A percentile compares a stretch with the other conserved stretches of the same genome.
phyloP scores from a whole-genome alignment of 2,888 invertebrate species.

The Melanotus villosus region DNA sequence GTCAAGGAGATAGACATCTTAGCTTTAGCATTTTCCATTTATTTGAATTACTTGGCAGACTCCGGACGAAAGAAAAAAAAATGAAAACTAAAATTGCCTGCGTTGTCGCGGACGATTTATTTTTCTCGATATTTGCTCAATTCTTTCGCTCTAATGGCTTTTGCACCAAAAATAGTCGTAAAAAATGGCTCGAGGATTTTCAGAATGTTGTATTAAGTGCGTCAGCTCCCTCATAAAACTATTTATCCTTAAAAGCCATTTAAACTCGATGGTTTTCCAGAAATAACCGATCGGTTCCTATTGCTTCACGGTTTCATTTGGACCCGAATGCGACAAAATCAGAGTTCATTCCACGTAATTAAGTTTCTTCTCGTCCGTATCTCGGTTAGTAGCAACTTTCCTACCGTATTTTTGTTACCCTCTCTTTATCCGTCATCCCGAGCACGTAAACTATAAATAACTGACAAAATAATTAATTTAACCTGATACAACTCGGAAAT shows the following conservation, averaged over 20 bases:
- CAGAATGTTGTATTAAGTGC: not conserved
- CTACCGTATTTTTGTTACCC: slow-evolving; percentile 33
- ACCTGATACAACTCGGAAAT: slow-evolving; percentile 27
- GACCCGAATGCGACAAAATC: slow-evolving; percentile 44
- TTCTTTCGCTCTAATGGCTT: slow-evolving; percentile 20
- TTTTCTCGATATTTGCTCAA: slow-evolving; percentile 30
- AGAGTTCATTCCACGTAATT: slow-evolving; percentile 48
- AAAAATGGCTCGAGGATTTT: not conserved
- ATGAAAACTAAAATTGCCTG: slow-evolving; percentile 28
- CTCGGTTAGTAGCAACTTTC: slow-evolving; percentile 36
- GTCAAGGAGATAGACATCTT: slow-evolving; percentile 23
- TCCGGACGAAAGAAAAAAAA: slow-evolving; percentile 16
- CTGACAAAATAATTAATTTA: slow-evolving; percentile 47
- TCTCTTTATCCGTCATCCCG: slow-evolving; percentile 43
- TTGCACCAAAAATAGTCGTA: slow-evolving; percentile 10
- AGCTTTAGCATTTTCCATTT: slow-evolving; percentile 26
- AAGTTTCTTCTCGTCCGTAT: slow-evolving; percentile 42
- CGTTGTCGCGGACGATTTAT: slow-evolving; percentile 31
- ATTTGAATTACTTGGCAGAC: slow-evolving; percentile 36
- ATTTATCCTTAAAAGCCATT: too few relatives aligned
- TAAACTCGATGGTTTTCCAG: not conserved
- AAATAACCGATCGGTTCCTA: slow-evolving; percentile 23
- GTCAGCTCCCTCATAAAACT: too few relatives aligned
- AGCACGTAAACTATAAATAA: slow-evolving; percentile 48
- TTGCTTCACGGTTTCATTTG: slow-evolving; percentile 23